Conservation (phyloP, 2,797 vertebrate genomes). For the Huso huso region DNA sequence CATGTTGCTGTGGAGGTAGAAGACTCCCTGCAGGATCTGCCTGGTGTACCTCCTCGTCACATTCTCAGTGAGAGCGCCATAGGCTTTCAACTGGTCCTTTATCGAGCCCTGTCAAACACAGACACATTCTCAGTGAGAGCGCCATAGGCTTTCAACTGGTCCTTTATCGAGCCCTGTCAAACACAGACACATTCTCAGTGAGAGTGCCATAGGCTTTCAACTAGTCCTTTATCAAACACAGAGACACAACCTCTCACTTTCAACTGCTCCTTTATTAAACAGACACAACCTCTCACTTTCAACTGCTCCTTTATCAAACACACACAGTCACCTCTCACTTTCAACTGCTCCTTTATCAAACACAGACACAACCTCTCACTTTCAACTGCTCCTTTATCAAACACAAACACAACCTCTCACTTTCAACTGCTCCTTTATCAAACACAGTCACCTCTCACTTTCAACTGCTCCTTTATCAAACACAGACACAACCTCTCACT, state of each 20-base stretch:
- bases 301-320: no score
- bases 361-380: conserved; percentile 11
- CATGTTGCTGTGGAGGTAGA: conserved; percentile 90
- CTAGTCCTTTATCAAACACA: conserved; percentile 12
- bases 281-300: neutral
- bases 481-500: conserved; percentile 20
- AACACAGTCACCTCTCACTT: conserved; percentile 13
- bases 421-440: conserved; percentile 21
- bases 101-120: conserved; percentile 54
- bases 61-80: conserved; percentile 83
- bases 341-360: conserved; percentile 47
- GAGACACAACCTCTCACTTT: conserved; percentile 21
- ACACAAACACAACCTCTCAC: conserved; percentile 20
- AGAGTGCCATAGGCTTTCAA: neutral
- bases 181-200: neutral
- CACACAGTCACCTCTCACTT: no score
- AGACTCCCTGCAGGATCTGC: conserved; percentile 85
- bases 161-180: conserved; percentile 30
- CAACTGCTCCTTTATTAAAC: conserved; percentile 41
- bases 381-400: conserved; percentile 4
- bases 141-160: no score
- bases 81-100: conserved; percentile 79
- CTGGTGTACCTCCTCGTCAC: conserved; percentile 81
- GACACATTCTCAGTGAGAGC: neutral
- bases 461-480: conserved; percentile 5